Evolutionary conservation across 2,113 vertebrate genomes (phyloP).

Genomic region (Xyrauchen texanus): DNA sequence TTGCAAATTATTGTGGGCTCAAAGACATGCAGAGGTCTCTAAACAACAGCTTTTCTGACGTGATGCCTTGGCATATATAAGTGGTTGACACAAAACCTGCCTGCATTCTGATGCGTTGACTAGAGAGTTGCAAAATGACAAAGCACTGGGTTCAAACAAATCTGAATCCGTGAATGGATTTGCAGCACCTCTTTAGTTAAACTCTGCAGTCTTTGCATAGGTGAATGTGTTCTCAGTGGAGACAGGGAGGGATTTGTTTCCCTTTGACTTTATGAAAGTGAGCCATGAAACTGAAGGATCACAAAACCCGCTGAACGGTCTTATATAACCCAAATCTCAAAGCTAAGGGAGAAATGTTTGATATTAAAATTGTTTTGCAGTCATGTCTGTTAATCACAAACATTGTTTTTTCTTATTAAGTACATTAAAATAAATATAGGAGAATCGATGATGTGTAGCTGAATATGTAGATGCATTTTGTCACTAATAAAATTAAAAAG

Average conservation of each 20-base stretch:
- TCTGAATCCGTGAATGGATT: conserved; percentile 4
- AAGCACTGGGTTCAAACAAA: conserved; percentile 16
- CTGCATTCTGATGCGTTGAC: conserved; percentile 5
- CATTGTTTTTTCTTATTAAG: background rate
- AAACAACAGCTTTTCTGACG: background rate
- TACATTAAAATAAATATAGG: conserved; percentile 15
- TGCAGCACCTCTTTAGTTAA: background rate
- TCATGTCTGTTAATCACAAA: background rate
- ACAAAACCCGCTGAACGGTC: background rate
- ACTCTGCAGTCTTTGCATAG: too few species aligned
- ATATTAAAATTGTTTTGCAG: background rate
- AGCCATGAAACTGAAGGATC: background rate
- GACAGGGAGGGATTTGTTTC: background rate
- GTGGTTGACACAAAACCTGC: conserved; percentile 8
- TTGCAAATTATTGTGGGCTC: background rate
- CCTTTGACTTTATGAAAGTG: conserved; percentile 6
- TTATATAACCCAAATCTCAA: too few species aligned
- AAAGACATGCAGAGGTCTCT: background rate
- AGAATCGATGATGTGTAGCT: conserved; percentile 38
- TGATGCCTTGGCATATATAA: background rate
- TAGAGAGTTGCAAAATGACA: conserved; percentile 16
- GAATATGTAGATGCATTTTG: conserved; percentile 13
- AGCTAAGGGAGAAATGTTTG: background rate
- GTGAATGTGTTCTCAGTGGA: background rate
- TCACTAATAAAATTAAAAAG: conserved; percentile 30